Evolutionary conservation across 2,888 invertebrate species (phyloP).

Genomic region (Drosophila fulvimacula): DNA sequence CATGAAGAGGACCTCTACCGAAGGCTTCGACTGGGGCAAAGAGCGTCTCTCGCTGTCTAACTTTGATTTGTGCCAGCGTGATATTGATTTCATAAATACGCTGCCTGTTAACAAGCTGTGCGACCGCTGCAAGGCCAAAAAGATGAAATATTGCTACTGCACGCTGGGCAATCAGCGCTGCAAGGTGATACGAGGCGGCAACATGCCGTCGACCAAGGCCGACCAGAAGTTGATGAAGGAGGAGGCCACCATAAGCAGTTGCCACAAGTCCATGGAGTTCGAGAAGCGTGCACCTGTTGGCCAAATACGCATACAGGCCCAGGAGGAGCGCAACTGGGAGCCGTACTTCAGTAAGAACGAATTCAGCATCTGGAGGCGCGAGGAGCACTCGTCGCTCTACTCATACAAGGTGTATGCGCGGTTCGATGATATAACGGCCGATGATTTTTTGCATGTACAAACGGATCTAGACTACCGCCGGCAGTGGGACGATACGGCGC

Average conservation of each 20-base stretch:
- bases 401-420: slow-evolving; percentile 95
- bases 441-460: slow-evolving; percentile 93
- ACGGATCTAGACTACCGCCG: slow-evolving; percentile 91
- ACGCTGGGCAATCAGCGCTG: slow-evolving; percentile 72
- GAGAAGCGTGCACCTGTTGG: slow-evolving; percentile 43
- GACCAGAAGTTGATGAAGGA: slow-evolving; percentile 23
- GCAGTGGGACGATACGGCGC: slow-evolving; percentile 92
- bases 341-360: slow-evolving; percentile 92
- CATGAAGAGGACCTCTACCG: slow-evolving; percentile 82
- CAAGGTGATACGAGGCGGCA: slow-evolving; percentile 48
- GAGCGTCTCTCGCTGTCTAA: slow-evolving; percentile 87
- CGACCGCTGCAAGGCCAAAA: slow-evolving; percentile 71
- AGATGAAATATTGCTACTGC: slow-evolving; percentile 82
- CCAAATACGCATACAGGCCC: slow-evolving; percentile 59
- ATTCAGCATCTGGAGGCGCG: slow-evolving; percentile 92
- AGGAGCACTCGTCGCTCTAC: slow-evolving; percentile 89
- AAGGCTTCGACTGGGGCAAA: slow-evolving; percentile 87
- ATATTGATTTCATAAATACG: slow-evolving; percentile 87
- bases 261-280: slow-evolving; percentile 62
- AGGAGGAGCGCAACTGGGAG: slow-evolving; percentile 85
- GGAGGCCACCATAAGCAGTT: slow-evolving; percentile 85
- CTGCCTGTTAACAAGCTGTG: slow-evolving; percentile 86
- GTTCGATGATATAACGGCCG: slow-evolving; percentile 91
- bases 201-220: not conserved
- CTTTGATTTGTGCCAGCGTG: slow-evolving; percentile 86